Evolutionary conservation across 2,888 invertebrate genomes (phyloP), one percentile per base, ranked within the genome.

Genomic region (Conistra vaccinii): DNA sequence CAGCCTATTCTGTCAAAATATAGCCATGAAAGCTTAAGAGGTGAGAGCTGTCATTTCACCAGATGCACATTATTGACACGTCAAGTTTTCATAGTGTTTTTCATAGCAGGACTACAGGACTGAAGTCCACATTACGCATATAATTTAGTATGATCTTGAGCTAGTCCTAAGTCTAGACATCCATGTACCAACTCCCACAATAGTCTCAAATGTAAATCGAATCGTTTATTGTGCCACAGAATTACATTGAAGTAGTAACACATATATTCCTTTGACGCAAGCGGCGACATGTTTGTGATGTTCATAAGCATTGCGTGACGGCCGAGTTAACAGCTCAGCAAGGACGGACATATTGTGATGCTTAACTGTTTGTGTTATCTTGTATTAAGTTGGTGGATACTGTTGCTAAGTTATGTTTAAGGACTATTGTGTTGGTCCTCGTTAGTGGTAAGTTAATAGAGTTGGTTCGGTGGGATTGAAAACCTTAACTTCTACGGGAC

Each of bases 231-330:
- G 58, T 85, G 45, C 23, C 79, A 26, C 26, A 55, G 67, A 72
- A 58, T 69, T 58, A 73, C 71, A 83, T 61, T 78, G 71, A 63
- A 78, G 66, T 69, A 67, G 53, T 42, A 65, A 69, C 67, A 73
- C 53, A 69, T 45, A 76, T 76, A 76, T 58, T 61, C 78, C 83
- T 73, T 83, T 85, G 83, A 83, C 83, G 83, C 84, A 83, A 82
- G n/a, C n/a, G 63, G 57, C 29, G 57, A 66, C 66, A 66, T 89
- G 76, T 89, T 88, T 89, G 88, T 76, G 70, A 74, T 81, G 74
- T 69, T 86, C 79, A 89, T 88, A 81, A 83, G 74, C 63, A 65
- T 71, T 29, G 81, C 88, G 89, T 88, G 87, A 85, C 78, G 55
- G 65, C 53, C 73, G 73, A 57, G 89, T 88, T 88, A 67, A 84